Percentiles rank a stretch among this genome's conserved stretches.
These are phyloP conservation scores for Paedocypris sp. DNA, from an alignment of 2,113 vertebrate genomes.

Conservation along the genomic window DNA sequence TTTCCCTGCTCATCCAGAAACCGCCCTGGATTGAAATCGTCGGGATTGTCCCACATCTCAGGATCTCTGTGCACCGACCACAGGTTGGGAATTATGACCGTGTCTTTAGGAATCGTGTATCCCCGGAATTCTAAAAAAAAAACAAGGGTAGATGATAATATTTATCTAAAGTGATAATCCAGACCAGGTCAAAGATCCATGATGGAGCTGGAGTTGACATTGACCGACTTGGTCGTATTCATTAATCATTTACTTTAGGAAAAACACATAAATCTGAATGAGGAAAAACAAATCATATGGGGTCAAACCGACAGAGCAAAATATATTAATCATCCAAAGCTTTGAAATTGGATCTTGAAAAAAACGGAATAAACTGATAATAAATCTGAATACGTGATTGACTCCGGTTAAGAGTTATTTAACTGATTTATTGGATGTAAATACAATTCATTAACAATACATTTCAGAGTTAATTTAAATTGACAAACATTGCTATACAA, in stretches of 20 bases:
- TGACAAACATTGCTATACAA: too few relatives aligned
- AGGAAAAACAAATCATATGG: background rate
- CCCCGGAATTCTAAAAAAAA: constrained; percentile 73
- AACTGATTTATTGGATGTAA: too few relatives aligned
- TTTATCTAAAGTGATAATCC: background rate
- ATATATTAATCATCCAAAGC: too few relatives aligned
- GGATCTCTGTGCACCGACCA: constrained; percentile 89
- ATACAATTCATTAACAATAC: too few relatives aligned
- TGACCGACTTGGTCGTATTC: background rate
- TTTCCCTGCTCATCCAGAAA: constrained; percentile 82
- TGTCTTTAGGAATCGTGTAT: constrained; percentile 85
- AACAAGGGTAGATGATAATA: background rate
- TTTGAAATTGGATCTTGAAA: too few relatives aligned
- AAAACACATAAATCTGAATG: background rate
- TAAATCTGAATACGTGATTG: too few relatives aligned
- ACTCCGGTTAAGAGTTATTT: too few relatives aligned
- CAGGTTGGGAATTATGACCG: constrained; percentile 77
- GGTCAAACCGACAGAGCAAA: too few relatives aligned
- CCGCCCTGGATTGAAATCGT: constrained; percentile 72
- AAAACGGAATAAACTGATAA: too few relatives aligned
- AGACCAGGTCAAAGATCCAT: too few relatives aligned
- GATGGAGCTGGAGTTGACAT: background rate
- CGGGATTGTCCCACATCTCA: constrained; percentile 77
- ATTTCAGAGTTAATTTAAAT: too few relatives aligned
- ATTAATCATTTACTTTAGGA: background rate